phyloP scores from a whole-genome alignment of 2,797 vertebrate species.

The Cryptoblepharus egeriae region DNA sequence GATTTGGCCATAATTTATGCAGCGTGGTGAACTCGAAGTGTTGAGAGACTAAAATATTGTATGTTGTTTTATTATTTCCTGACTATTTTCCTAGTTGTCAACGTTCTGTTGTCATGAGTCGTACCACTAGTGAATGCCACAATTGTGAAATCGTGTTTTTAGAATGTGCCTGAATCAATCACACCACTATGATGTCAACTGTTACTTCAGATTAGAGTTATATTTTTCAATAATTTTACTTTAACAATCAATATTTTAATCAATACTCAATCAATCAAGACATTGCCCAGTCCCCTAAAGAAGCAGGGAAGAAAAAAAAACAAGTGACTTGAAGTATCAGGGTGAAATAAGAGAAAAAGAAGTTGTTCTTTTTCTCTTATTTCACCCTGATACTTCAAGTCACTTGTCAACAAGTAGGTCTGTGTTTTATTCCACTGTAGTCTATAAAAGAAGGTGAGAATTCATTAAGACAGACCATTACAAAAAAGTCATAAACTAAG shows the following conservation, averaged over 20 bases:
- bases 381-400: background rate
- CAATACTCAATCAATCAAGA: background rate
- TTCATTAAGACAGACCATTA: background rate
- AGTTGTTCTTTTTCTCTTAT: background rate
- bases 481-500: background rate
- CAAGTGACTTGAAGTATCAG: background rate
- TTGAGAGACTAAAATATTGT: constrained; percentile 20
- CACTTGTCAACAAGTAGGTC: background rate
- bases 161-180: background rate
- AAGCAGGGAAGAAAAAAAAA: background rate
- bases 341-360: background rate
- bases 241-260: background rate
- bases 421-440: background rate
- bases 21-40: background rate
- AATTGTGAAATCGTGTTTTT: constrained; percentile 24
- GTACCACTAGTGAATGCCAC: constrained; percentile 43
- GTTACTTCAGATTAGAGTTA: constrained; percentile 16
- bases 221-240: background rate
- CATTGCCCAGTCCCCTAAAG: background rate
- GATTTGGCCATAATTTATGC: background rate
- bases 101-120: no score
- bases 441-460: background rate
- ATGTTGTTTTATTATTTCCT: constrained; percentile 1
- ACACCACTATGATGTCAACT: background rate
- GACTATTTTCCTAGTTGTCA: constrained; percentile 7